Evolutionary conservation across 2,888 invertebrate genomes (phyloP), one percentile per base, ranked within the genome.

Genomic region (Hermodice carunculata): DNA sequence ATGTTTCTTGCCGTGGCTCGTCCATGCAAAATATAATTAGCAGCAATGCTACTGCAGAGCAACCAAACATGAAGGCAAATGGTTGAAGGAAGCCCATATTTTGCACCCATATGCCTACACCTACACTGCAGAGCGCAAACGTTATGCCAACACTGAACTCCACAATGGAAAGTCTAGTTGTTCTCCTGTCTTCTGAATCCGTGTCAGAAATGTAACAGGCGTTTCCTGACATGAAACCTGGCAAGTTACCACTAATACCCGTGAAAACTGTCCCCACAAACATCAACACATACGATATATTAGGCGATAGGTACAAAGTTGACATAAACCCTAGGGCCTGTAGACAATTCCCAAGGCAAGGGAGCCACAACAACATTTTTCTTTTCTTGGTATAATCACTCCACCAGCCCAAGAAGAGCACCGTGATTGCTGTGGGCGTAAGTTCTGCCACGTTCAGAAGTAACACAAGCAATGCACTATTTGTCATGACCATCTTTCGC

Each of bases 321-420:
- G 74, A 42, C 24, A 74, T 56, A 57, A 74, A 74, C 11, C 69
- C 79, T n/a, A 84, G 67, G 5, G 78, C 78, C 66, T 82, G 82
- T 6, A 81, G 26, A 6, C 78, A 71, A 53, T 78, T 80, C 31
- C 85, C 85, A 1, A 83, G 66, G 6, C 81, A 76, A 5, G 85
- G 85, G 49, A 85, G 61, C 82, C 83, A 83, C 60, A 85, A 70
- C 54, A 85, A 72, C 49, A 85, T 82, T 59, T 77, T 81, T 29
- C 82, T 71, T 31, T 79, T 67, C 0, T 81, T 82, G 17, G 81
- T 82, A 44, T 80, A 68, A 57, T 85, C 85, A 74, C 84, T 83
- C 48, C 81, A 74, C 40, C 80, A 81, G n/a, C 85, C 85, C 3
- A 83, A 71, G 46, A 85, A 78, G 22, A 85, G 76, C 1, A 85